Percentiles rank a stretch among this genome's conserved stretches.
Conservation (phyloP, 2,797 vertebrate species). For the Muraenolepis orangiensis region DNA sequence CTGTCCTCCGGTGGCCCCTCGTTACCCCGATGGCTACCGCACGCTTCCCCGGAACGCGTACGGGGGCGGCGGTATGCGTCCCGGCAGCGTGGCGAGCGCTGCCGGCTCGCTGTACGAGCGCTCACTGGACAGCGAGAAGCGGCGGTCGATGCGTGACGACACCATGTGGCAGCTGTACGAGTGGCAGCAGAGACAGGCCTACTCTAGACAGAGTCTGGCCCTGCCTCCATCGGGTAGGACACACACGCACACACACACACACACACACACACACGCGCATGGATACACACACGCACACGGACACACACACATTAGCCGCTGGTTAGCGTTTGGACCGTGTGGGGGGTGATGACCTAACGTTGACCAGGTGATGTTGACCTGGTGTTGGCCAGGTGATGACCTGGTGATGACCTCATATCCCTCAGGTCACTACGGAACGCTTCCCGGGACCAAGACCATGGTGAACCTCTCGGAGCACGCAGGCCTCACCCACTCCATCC, state of each 20-base stretch:
- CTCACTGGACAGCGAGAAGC: conserved; percentile 76
- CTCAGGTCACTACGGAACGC: conserved; percentile 81
- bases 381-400: too few relatives aligned
- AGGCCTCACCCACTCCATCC: conserved; percentile 76
- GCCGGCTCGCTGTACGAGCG: conserved; percentile 72
- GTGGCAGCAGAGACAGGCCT: conserved; percentile 95
- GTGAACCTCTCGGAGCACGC: conserved; percentile 80
- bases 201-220: conserved; percentile 75
- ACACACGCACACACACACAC: neutral
- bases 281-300: too few relatives aligned
- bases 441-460: conserved; percentile 86
- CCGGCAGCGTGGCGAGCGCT: conserved; percentile 83
- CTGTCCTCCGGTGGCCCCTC: conserved; percentile 75
- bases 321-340: too few relatives aligned
- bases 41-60: conserved; percentile 90
- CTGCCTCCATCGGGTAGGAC: conserved; percentile 62
- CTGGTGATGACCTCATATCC: neutral
- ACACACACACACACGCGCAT: neutral
- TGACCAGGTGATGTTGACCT: too few relatives aligned
- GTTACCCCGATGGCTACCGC: conserved; percentile 90
- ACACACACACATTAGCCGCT: too few relatives aligned
- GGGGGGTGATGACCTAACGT: too few relatives aligned
- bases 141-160: conserved; percentile 88
- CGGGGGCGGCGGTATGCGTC: conserved; percentile 76
- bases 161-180: conserved; percentile 99